Conservation (phyloP, 2,888 invertebrate species). For the Nipponacmea schrenckii region DNA sequence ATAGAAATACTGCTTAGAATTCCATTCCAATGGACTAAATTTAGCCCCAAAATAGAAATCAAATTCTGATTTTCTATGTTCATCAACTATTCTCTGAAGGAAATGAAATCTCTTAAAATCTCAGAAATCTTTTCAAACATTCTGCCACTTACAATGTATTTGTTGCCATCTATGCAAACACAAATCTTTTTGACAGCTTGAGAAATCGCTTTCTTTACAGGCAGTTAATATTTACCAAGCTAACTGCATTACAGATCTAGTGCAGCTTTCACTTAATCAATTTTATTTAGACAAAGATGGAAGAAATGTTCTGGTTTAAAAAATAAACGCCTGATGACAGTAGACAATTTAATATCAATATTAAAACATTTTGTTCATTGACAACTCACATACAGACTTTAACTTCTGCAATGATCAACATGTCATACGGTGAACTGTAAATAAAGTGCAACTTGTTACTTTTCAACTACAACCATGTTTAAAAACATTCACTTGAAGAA, state of each 20-base stretch:
- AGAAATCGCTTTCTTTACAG: constrained; percentile 22
- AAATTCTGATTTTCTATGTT: background rate
- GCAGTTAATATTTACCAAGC: constrained; percentile 24
- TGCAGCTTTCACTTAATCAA: constrained; percentile 18
- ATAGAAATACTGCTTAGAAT: too few relatives aligned
- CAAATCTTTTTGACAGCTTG: constrained; percentile 18
- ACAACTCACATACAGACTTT: background rate
- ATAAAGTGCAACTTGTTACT: too few relatives aligned
- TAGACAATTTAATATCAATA: constrained; percentile 2
- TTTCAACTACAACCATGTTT: too few relatives aligned
- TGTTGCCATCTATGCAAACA: constrained; percentile 6
- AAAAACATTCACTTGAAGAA: too few relatives aligned
- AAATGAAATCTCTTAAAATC: constrained; percentile 9
- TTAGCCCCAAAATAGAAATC: background rate
- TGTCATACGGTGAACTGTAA: too few relatives aligned
- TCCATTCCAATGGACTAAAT: background rate
- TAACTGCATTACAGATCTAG: constrained; percentile 17
- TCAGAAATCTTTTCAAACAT: constrained; percentile 1
- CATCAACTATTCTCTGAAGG: background rate
- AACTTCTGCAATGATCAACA: too few relatives aligned
- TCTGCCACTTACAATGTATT: constrained; percentile 15
- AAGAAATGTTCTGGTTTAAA: background rate
- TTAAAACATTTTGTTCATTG: background rate
- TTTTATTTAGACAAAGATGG: constrained; percentile 22
- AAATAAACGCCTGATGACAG: background rate